These are phyloP conservation scores for Polypterus bichir DNA, from an alignment of 2,113 vertebrate genomes.

Conservation along the genomic window DNA sequence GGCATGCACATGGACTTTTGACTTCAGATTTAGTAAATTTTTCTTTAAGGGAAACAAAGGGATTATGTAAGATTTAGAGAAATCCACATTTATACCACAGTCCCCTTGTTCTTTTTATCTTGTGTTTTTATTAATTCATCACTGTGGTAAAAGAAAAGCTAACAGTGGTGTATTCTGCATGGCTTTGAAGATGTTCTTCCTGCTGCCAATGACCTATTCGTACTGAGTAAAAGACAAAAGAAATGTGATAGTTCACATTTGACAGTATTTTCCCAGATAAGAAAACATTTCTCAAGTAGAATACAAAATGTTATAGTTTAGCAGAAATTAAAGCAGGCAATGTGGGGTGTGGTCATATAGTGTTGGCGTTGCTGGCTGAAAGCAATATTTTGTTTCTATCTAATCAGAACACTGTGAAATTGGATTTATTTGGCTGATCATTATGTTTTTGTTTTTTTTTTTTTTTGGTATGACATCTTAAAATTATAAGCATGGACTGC, in stretches of 20 bases:
- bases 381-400: too few species aligned
- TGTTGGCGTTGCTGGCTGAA: too few species aligned
- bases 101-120: slow-evolving; percentile 49
- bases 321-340: too few species aligned
- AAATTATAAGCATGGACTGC: too few species aligned
- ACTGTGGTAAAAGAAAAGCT: slow-evolving; percentile 21
- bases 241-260: background rate
- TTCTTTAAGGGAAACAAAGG: slow-evolving; percentile 43
- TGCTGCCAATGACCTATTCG: slow-evolving; percentile 7
- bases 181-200: slow-evolving; percentile 31
- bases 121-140: slow-evolving; percentile 47
- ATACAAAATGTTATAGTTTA: too few species aligned
- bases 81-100: slow-evolving; percentile 43
- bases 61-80: slow-evolving; percentile 58
- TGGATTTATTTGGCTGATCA: too few species aligned
- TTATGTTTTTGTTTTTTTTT: too few species aligned
- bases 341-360: too few species aligned
- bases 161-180: slow-evolving; percentile 33
- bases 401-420: too few species aligned
- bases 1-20: slow-evolving; percentile 35
- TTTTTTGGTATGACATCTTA: too few species aligned
- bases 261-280: too few species aligned
- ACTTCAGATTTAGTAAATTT: slow-evolving; percentile 34
- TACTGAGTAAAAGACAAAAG: background rate
- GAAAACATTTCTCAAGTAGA: too few species aligned